Base-by-base conservation (phyloP, 2,113 vertebrate species). In the Pantherophis guttatus region DNA sequence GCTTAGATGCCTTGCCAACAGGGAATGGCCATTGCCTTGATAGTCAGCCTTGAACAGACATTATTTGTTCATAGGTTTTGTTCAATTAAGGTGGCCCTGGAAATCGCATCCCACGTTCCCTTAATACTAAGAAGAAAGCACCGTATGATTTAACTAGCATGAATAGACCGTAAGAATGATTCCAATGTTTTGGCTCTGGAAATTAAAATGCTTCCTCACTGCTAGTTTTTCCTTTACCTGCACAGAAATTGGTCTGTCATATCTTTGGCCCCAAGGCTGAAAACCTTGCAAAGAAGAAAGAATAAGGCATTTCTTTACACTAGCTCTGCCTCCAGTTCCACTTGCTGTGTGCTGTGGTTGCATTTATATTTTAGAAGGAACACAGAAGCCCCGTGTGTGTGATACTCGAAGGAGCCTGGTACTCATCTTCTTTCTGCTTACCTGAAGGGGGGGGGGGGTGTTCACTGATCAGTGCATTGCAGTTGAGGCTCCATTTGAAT, bases 21-120 rank as follows among this genome's bases (percentile, higher is more conserved):
- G 54, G 92, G 94, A 48, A 62, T 3, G n/a, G 92, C 92, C 92
- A 85, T 94, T 95, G 55, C 94, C 94, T 94, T 57, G 57, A 10
- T 85, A 94, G 95, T 91, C 95, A 95, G 89, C 7, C 91, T 19
- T 0, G 1, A 26, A 59, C 87, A 89, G 93, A 90, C 93, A 93
- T 89, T 29, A 52, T 92, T 53, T 91, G 39, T 59, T n/a, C 0
- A 0, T 19, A 91, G 93, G 11, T 87, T 94, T 57, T 91, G 91
- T 94, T 88, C 88, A 93, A 93, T 92, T 92, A 44, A 93, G 87
- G 90, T 57, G 90, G 44, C 89, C 48, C 93, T 92, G 94, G 90
- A 92, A 87, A 50, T 87, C 65, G 19, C 4, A 65, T 53, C 8
- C 17, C 65, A 39, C 29, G 17, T 65, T 89, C 10, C 0, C 1